Percentiles rank a stretch among this genome's conserved stretches.
phyloP scores from a whole-genome alignment of 1,140 invertebrate genomes.

The Palaemon carinicauda region DNA sequence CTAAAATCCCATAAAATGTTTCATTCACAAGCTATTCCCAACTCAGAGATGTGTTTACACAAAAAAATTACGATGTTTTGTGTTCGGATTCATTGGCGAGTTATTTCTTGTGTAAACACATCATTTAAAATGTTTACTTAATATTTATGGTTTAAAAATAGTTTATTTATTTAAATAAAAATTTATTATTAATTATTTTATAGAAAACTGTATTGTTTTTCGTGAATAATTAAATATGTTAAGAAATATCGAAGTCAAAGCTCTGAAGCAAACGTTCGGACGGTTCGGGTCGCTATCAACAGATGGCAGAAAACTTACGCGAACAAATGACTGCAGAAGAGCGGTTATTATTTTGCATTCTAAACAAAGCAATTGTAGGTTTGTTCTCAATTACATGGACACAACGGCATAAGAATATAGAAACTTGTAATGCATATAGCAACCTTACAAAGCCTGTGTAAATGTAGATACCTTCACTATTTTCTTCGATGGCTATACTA shows the following conservation, averaged over 20 bases:
- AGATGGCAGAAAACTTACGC: conserved; percentile 37
- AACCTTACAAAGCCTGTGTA: too few species aligned
- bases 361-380: too few species aligned
- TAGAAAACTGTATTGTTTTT: background rate
- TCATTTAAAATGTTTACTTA: background rate
- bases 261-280: conserved; percentile 13
- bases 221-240: background rate
- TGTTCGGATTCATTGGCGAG: background rate
- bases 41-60: conserved; percentile 46
- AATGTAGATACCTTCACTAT: too few species aligned
- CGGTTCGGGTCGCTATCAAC: conserved; percentile 34
- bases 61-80: background rate
- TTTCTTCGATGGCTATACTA: too few species aligned
- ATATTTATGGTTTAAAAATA: background rate
- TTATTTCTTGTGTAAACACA: background rate
- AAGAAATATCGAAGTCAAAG: background rate
- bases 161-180: background rate
- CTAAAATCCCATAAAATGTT: background rate
- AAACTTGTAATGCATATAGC: too few species aligned
- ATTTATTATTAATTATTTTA: too few species aligned
- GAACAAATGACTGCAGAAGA: too few species aligned
- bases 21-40: conserved; percentile 32
- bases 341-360: too few species aligned
- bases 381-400: too few species aligned
- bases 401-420: too few species aligned